Percentiles rank a stretch among this genome's conserved stretches.
Evolutionary conservation across 2,113 vertebrate species (phyloP).

Genomic region (Bos javanicus): DNA sequence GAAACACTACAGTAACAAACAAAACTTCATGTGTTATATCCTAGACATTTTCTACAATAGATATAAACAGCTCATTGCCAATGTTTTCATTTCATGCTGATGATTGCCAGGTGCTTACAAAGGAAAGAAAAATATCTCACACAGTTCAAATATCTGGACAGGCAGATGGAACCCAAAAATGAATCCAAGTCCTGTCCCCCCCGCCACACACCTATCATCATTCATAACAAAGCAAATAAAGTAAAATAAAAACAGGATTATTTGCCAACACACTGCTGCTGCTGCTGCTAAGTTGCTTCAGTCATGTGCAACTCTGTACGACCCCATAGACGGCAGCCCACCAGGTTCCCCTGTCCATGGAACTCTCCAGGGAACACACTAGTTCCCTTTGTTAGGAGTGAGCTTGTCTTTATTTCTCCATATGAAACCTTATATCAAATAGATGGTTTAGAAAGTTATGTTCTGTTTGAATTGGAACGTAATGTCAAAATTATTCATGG

Average conservation of each 20-base stretch:
- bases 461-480: not conserved
- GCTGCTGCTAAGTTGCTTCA: too few relatives aligned
- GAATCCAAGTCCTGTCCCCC: not conserved
- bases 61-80: not conserved
- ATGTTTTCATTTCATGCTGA: not conserved
- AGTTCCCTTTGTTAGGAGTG: not conserved
- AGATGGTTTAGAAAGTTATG: not conserved
- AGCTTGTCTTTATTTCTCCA: not conserved
- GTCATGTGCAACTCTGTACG: rapidly evolving
- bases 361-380: not conserved
- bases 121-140: not conserved
- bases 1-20: not conserved
- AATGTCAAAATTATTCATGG: not conserved
- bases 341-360: too few relatives aligned
- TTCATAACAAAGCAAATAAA: not conserved
- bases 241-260: not conserved
- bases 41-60: not conserved
- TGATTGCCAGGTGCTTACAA: not conserved
- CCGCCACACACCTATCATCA: rapidly evolving
- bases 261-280: not conserved
- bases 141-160: not conserved
- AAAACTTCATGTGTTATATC: not conserved
- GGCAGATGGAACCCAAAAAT: rapidly evolving
- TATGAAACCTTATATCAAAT: not conserved
- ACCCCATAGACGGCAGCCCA: too few relatives aligned